A percentile compares a stretch with the other conserved stretches of the same genome.
Conservation (phyloP, 2,797 vertebrate genomes). For the Coregonus suidteri region DNA sequence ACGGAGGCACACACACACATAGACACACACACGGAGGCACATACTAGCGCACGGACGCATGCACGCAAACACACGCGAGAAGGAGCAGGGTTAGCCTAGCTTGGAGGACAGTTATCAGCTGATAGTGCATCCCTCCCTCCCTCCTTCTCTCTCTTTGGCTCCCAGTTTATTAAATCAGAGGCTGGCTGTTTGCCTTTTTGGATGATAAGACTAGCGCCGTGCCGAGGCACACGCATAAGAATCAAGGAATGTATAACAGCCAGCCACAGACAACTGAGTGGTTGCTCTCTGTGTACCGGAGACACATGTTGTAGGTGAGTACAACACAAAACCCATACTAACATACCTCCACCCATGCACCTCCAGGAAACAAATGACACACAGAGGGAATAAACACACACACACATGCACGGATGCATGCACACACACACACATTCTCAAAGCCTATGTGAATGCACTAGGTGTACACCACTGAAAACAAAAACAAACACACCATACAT, state of each 20-base stretch:
- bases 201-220: slow-evolving; percentile 62
- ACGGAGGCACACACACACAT: not conserved
- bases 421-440: not conserved
- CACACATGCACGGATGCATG: slow-evolving; percentile 24
- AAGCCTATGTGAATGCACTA: not conserved
- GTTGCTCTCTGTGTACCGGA: slow-evolving; percentile 6
- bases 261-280: slow-evolving; percentile 23
- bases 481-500: slow-evolving; percentile 22
- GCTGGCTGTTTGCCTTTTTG: slow-evolving; percentile 67
- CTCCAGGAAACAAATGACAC: slow-evolving; percentile 62
- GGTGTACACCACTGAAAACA: not conserved
- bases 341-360: slow-evolving; percentile 46
- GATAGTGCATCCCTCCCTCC: slow-evolving; percentile 66
- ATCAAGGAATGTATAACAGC: slow-evolving; percentile 43
- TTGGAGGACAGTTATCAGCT: slow-evolving; percentile 70
- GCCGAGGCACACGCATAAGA: not conserved
- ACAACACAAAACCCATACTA: slow-evolving; percentile 38
- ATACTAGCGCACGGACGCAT: not conserved
- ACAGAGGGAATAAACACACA: slow-evolving; percentile 23
- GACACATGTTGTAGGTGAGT: slow-evolving; percentile 39
- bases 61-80: slow-evolving; percentile 15
- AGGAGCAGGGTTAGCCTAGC: slow-evolving; percentile 51
- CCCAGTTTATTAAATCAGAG: slow-evolving; percentile 75
- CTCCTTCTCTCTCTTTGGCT: slow-evolving; percentile 58
- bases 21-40: not conserved